These are phyloP conservation scores for Trichomycterus rosablanca DNA, from an alignment of 2,113 vertebrate species.

Conservation along the genomic window DNA sequence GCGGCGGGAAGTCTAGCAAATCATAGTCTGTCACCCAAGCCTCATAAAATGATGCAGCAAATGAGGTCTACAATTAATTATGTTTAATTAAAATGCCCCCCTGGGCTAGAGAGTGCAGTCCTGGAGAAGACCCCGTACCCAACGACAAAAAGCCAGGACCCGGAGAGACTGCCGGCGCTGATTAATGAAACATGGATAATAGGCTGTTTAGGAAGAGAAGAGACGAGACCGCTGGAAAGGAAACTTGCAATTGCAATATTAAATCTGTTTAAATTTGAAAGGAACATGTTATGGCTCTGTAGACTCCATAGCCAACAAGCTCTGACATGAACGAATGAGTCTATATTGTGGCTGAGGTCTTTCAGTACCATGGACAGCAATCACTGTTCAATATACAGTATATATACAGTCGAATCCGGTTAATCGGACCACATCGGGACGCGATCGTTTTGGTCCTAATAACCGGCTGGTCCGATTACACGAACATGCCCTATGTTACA, in stretches of 20 bases:
- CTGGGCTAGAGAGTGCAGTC: not conserved
- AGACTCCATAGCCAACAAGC: too few relatives aligned
- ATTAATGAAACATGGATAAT: constrained; percentile 29
- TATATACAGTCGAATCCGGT: too few relatives aligned
- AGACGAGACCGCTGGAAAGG: not conserved
- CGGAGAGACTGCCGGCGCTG: constrained; percentile 4
- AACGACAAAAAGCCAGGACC: not conserved
- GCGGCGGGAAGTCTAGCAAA: constrained; percentile 30
- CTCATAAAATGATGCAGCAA: constrained; percentile 42
- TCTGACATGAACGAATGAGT: too few relatives aligned
- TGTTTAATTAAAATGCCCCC: constrained; percentile 45
- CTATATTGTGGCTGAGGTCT: too few relatives aligned
- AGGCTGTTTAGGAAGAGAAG: constrained; percentile 7
- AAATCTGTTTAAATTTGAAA: not conserved
- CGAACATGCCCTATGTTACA: too few relatives aligned
- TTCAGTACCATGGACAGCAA: constrained; percentile 13
- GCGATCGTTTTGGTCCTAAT: too few relatives aligned
- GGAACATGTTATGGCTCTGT: too few relatives aligned
- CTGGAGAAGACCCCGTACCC: constrained; percentile 25
- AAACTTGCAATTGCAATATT: not conserved
- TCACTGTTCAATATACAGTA: not conserved
- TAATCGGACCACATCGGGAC: too few relatives aligned
- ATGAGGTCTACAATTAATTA: constrained; percentile 47
- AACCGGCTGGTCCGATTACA: too few relatives aligned
- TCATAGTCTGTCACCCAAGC: constrained; percentile 39